Base-by-base conservation (phyloP, 2,797 vertebrate genomes). In the Prunella strophiata region DNA sequence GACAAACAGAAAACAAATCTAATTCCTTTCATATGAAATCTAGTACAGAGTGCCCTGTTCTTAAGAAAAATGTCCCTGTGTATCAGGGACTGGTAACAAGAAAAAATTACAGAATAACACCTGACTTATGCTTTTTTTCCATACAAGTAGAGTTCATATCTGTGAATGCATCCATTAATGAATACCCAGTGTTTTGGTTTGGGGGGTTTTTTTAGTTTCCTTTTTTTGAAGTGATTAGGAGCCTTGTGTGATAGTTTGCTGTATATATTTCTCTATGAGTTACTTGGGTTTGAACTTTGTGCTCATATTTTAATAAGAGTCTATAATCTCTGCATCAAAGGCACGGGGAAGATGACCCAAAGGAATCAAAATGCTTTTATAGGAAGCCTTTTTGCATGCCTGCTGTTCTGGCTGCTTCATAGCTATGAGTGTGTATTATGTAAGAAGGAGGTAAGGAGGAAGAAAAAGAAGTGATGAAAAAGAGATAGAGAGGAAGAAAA, bases 331-430 rank as follows among this genome's bases (percentile, higher is more conserved):
- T 29, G 62, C 65, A 93, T 90, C 58, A 93, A 55, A 95, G 54
- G 20, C 36, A 84, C 11, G 15, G 43, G 65, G 85, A 93, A 97
- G 97, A 96, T 62, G 34, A 50, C 42, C 61, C 67, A 91, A 95
- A 94, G 79, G 89, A 94, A 91, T 71, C 74, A 89, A 91, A 50
- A 55, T 38, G 15, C n/a, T 94, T 96, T 95, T 57, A 63, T 10
- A 84, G 30, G 45, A 85, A 51, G 21, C 2, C 5, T 26, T 92
- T 85, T 92, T 85, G 50, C 26, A 18, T 76, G 62, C 36, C 26
- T 75, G 16, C 36, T 78, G 7, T 34, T 68, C 32, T 77, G 25
- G 8, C 27, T 80, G 19, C 30, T 74, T 68, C 54, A 19, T 29
- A 61, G 7, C 61, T 83, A 50, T 25, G 34, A 7, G 20, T 34